Evolutionary conservation across 2,888 invertebrate genomes (phyloP).

Genomic region (Ochropacha duplaris): DNA sequence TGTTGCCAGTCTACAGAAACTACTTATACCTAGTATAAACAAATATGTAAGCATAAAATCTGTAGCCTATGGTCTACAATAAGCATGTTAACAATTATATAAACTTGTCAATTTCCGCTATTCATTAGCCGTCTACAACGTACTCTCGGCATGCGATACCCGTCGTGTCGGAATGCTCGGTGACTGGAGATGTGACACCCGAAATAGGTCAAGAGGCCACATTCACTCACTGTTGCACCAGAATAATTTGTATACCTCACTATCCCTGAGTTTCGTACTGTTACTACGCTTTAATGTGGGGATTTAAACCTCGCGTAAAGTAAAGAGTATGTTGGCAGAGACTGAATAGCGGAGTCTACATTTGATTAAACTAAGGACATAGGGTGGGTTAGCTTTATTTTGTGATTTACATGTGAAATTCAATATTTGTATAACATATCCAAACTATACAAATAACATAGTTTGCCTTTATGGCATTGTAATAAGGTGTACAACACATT

Average conservation of each 20-base stretch:
- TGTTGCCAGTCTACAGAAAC: too few species aligned
- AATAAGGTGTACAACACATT: too few species aligned
- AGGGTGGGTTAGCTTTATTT: background rate
- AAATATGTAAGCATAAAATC: too few species aligned
- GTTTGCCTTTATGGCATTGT: too few species aligned
- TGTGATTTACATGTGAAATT: too few species aligned
- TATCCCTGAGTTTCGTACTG: conserved; percentile 9
- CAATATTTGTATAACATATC: too few species aligned
- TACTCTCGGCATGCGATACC: conserved; percentile 10
- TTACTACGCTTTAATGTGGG: background rate
- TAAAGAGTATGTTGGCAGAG: background rate
- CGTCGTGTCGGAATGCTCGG: conserved; percentile 25
- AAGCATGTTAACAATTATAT: background rate
- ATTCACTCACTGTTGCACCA: conserved; percentile 47
- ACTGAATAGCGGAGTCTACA: background rate
- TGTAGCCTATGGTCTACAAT: background rate
- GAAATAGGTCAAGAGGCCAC: conserved; percentile 64
- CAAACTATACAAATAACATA: too few species aligned
- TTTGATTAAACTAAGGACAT: background rate
- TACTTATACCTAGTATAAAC: too few species aligned
- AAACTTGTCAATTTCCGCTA: background rate
- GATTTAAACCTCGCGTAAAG: background rate
- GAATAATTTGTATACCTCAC: conserved; percentile 51
- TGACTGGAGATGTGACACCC: conserved; percentile 43
- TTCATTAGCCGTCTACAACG: background rate